Conservation (phyloP, 2,888 invertebrate species). For the Therioaphis trifolii region DNA sequence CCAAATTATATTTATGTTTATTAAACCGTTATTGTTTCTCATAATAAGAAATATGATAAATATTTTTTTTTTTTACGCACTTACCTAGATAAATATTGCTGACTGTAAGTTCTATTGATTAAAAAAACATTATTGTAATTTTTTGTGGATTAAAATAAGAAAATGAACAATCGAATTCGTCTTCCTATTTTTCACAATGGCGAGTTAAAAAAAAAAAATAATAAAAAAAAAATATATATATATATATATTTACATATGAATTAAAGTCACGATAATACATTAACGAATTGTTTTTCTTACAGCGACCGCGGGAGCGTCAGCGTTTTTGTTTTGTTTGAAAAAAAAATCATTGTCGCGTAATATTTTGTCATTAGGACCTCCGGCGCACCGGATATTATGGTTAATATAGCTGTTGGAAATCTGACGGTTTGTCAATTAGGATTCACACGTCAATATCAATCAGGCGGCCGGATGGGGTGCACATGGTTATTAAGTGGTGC, state of each 20-base stretch:
- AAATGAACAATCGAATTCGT: constrained; percentile 38
- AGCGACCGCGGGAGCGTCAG: background rate
- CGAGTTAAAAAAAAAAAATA: background rate
- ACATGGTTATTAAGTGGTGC: constrained; percentile 51
- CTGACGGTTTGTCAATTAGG: constrained; percentile 58
- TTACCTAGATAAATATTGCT: constrained; percentile 4
- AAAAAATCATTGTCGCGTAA: constrained; percentile 19
- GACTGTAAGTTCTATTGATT: background rate
- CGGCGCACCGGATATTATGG: constrained; percentile 55
- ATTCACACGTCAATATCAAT: constrained; percentile 63
- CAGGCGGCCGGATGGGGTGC: constrained; percentile 59
- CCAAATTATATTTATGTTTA: background rate
- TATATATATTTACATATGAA: too few relatives aligned
- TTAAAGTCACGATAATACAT: background rate
- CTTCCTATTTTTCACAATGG: constrained; percentile 15
- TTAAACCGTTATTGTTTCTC: background rate
- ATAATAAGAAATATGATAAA: background rate
- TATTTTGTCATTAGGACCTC: constrained; percentile 49
- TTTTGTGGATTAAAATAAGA: constrained; percentile 5
- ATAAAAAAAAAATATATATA: background rate
- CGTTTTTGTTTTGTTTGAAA: constrained; percentile 23
- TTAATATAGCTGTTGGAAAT: constrained; percentile 56
- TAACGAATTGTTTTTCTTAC: background rate
- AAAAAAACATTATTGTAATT: background rate
- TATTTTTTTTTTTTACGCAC: too few relatives aligned